A percentile compares a stretch with the other conserved stretches of the same genome.
phyloP scores from a whole-genome alignment of 2,888 invertebrate genomes.

The Epirrita christyi region DNA sequence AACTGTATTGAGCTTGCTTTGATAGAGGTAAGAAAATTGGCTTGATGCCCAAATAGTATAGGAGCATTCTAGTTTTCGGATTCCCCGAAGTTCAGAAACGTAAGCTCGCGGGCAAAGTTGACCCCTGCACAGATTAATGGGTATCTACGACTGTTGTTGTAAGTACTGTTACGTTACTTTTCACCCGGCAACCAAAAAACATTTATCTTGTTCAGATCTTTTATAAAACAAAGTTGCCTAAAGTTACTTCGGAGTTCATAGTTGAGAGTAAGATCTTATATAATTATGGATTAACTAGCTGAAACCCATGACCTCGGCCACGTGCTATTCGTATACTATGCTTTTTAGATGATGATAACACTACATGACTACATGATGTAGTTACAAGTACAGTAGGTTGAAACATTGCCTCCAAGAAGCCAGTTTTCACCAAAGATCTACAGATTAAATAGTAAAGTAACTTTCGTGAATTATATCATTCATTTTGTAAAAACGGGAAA shows the following conservation, averaged over 20 bases:
- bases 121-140: slow-evolving; percentile 63
- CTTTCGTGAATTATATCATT: slow-evolving; percentile 26
- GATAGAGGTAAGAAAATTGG: slow-evolving; percentile 33
- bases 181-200: slow-evolving; percentile 45
- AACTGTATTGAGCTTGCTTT: slow-evolving; percentile 20
- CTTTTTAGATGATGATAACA: no score
- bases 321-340: no score
- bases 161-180: slow-evolving; percentile 46
- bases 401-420: no score
- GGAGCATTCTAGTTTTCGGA: slow-evolving; percentile 16
- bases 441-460: no score
- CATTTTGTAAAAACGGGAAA: no score
- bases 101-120: slow-evolving; percentile 57
- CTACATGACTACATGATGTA: no score
- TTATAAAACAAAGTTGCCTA: slow-evolving; percentile 38
- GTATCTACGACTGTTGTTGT: slow-evolving; percentile 62
- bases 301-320: no score
- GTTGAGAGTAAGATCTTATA: slow-evolving; percentile 16
- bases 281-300: no score
- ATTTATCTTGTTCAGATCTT: slow-evolving; percentile 45
- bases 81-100: slow-evolving; percentile 39
- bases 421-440: no score
- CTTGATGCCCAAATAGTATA: slow-evolving; percentile 38
- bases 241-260: slow-evolving; percentile 22
- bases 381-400: no score